Evolutionary conservation across 30 jellyfish, hydroid and myxozoan genomes (phyloP).

Genomic region (Clytia hemisphaerica): DNA sequence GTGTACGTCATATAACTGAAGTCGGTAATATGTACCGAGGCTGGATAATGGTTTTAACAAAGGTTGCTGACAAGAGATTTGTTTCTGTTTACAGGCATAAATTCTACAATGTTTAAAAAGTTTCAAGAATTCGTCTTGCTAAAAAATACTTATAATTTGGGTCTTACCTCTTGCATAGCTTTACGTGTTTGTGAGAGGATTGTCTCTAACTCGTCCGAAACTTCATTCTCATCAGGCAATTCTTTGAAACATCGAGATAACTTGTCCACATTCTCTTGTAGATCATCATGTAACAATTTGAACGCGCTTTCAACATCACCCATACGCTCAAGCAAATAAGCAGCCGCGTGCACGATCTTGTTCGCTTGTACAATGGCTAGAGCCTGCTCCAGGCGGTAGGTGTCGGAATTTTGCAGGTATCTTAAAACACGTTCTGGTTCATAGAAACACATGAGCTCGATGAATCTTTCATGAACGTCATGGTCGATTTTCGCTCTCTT

Average conservation of each 20-base stretch:
- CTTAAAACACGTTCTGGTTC: slow-evolving; percentile 63
- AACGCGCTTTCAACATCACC: slow-evolving; percentile 90
- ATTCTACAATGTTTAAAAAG: too few species aligned
- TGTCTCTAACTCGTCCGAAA: too few species aligned
- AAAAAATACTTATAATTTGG: too few species aligned
- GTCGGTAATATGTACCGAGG: too few species aligned
- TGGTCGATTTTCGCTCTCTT: slow-evolving; percentile 18
- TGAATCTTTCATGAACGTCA: slow-evolving; percentile 63
- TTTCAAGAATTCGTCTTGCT: too few species aligned
- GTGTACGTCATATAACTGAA: too few species aligned
- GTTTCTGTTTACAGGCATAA: too few species aligned
- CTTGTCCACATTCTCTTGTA: slow-evolving; percentile 48
- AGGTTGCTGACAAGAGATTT: too few species aligned
- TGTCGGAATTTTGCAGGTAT: slow-evolving; percentile 71
- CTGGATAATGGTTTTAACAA: too few species aligned
- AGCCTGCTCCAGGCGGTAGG: slow-evolving; percentile 82
- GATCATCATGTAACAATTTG: slow-evolving; percentile 52
- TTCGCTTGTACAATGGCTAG: slow-evolving; percentile 62
- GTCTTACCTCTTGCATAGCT: too few species aligned
- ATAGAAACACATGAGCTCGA: slow-evolving; percentile 76
- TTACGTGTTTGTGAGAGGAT: too few species aligned
- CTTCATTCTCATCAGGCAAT: slow-evolving; percentile 10
- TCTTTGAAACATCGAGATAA: slow-evolving; percentile 29
- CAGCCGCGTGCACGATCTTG: slow-evolving; percentile 72
- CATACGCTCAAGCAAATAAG: slow-evolving; percentile 77